Evolutionary conservation across 2,113 vertebrate genomes (phyloP), one percentile per base, ranked within the genome.

Genomic region (Lasiurus cinereus): DNA sequence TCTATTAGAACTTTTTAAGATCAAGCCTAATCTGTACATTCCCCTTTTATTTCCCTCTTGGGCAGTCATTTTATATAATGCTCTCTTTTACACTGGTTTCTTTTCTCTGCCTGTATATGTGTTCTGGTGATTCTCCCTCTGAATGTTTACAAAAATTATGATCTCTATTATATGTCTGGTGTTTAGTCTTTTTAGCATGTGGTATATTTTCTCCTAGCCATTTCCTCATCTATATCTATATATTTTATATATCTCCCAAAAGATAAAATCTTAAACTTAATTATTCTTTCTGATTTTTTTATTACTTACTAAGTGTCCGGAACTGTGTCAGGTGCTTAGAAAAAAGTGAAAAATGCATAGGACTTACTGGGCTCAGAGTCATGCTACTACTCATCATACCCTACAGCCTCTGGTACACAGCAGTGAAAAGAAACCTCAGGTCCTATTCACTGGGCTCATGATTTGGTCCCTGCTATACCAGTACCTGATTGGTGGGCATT

Each of bases 1-100:
- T 90, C n/a, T 83, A 1, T 46, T 89, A 90, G 77, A 84, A 95
- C 80, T 72, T 94, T 39, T 83, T 67, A 86, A 72, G 50, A 70
- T 90, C n/a, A 92, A 84, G 22, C 39, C 15, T 7, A 90, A 22
- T 76, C 31, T 39, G 39, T 11, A 59, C 24, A 48, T 83, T 92
- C 43, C 24, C 54, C 31, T 88, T 94, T 72, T 70, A 73, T 72
- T 69, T 85, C 84, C 31, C 77, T 69, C 18, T 46, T 76, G 46
- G 69, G 21, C 9, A 94, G 56, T 36, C 33, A 43, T 88, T 73
- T 67, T 48, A 27, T 78, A 31, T 56, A 50, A 67, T 82, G 46
- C 43, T 82, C 4, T 77, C 39, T 90, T 84, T 90, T 24, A 67
- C 24, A 62, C 31, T 48, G 6, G 9, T 59, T 70, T 77, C 36